phyloP scores from a whole-genome alignment of 1,140 invertebrate species.

The Eurosta solidaginis region DNA sequence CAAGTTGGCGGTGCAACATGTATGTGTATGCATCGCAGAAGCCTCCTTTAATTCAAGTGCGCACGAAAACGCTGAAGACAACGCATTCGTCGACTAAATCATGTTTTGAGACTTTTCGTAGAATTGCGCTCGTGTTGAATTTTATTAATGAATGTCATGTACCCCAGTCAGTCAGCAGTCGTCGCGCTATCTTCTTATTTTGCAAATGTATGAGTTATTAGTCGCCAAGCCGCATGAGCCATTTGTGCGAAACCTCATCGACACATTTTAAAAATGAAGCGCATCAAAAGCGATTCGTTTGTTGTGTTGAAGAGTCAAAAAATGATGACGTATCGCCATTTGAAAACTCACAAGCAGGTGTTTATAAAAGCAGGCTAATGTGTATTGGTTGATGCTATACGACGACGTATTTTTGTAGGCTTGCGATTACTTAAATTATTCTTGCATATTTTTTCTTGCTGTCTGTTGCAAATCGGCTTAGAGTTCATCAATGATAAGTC shows the following conservation, averaged over 20 bases:
- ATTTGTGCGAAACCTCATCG: background rate
- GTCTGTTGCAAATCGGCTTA: background rate
- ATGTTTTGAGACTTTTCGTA: background rate
- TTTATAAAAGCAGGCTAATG: no score
- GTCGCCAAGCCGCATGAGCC: background rate
- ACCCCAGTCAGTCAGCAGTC: constrained; percentile 23
- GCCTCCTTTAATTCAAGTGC: background rate
- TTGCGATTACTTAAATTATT: no score
- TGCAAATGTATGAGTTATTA: constrained; percentile 13
- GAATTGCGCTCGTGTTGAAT: constrained; percentile 6
- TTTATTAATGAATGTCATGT: constrained; percentile 32
- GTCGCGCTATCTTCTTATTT: background rate
- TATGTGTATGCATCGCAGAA: background rate
- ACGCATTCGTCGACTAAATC: background rate
- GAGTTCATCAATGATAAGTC: background rate
- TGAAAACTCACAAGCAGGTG: background rate
- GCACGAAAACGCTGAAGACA: background rate
- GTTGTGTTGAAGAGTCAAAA: background rate
- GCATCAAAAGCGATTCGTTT: background rate
- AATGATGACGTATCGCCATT: background rate
- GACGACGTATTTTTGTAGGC: no score
- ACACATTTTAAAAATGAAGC: constrained; percentile 1
- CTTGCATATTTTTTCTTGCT: background rate
- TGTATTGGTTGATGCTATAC: no score
- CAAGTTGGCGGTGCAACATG: background rate